Evolutionary conservation across 2,888 invertebrate species (phyloP).

Genomic region (Apomyelois bistriatella): DNA sequence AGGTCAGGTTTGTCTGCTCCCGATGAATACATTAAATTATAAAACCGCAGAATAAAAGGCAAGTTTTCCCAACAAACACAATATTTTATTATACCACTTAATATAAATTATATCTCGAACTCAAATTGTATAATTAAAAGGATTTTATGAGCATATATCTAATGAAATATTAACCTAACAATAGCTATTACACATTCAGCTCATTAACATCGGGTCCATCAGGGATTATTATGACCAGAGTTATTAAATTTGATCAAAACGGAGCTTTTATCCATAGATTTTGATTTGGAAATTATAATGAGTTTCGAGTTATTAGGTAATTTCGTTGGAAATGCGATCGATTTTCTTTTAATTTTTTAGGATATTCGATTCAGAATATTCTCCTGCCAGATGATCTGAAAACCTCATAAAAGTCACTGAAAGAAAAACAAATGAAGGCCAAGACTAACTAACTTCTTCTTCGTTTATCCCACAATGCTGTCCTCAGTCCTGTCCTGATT

Average conservation of each 20-base stretch:
- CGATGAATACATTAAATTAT: too few relatives aligned
- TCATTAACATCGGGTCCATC: background rate
- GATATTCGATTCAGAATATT: too few relatives aligned
- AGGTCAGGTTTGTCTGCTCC: too few relatives aligned
- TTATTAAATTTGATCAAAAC: background rate
- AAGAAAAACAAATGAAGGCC: too few relatives aligned
- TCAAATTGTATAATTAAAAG: background rate
- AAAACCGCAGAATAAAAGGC: too few relatives aligned
- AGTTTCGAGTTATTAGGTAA: background rate
- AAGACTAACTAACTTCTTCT: too few relatives aligned
- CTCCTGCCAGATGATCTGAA: too few relatives aligned
- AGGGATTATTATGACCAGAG: background rate
- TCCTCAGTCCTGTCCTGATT: too few relatives aligned
- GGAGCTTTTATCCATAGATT: background rate
- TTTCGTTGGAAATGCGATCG: background rate
- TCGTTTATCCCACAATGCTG: too few relatives aligned
- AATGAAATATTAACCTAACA: background rate
- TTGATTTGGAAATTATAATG: background rate
- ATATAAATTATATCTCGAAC: background rate
- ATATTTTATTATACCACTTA: too few relatives aligned
- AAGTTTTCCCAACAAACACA: too few relatives aligned
- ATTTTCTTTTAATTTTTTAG: background rate
- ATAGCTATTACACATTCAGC: background rate
- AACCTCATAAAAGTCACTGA: too few relatives aligned
- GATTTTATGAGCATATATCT: background rate